Conservation (phyloP, 2,113 vertebrate species). For the Rhodinocichla rosea region DNA sequence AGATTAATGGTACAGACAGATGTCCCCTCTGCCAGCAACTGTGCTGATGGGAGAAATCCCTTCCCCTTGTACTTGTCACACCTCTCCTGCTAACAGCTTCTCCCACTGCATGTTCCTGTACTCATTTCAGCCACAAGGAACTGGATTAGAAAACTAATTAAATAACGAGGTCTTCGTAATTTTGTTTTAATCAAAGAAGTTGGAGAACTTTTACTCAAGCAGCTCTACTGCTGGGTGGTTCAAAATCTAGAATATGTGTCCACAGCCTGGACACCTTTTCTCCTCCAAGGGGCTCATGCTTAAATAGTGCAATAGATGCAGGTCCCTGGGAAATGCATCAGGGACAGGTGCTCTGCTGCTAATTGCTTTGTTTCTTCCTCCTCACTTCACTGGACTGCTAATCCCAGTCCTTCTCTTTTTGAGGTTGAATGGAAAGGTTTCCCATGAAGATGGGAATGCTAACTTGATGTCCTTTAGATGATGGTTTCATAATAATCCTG, state of each 20-base stretch:
- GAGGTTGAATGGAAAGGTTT: not conserved
- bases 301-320: not conserved
- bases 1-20: not conserved
- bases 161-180: not conserved
- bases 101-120: not conserved
- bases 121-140: not conserved
- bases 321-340: not conserved
- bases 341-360: not conserved
- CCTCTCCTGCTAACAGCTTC: not conserved
- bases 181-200: not conserved
- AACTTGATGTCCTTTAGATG: not conserved
- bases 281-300: not conserved
- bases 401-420: not conserved
- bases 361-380: not conserved
- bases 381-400: not conserved
- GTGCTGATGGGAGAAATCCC: not conserved
- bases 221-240: not conserved
- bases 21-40: not conserved
- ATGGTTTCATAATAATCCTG: not conserved
- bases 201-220: not conserved
- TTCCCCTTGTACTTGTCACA: not conserved
- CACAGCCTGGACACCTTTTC: not conserved
- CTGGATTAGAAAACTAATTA: not conserved
- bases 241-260: not conserved
- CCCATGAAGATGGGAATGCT: not conserved